phyloP scores from a whole-genome alignment of 2,888 invertebrate genomes.

The Thymelicus acteon region DNA sequence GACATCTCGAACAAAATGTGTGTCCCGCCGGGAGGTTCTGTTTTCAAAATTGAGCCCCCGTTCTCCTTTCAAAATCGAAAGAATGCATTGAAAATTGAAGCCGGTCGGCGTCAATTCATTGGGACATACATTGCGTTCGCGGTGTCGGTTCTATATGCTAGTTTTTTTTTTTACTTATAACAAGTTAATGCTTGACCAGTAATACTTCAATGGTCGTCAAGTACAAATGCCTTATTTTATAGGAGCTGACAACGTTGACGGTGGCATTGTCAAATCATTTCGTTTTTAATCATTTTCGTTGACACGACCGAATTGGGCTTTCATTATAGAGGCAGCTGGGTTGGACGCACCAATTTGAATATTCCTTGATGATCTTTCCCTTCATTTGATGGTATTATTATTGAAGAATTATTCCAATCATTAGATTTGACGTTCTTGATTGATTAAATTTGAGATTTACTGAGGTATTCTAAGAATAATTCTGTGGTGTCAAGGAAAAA shows the following conservation, averaged over 20 bases:
- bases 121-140: no score
- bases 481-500: no score
- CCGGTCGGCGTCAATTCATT: no score
- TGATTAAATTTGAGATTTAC: slow-evolving; percentile 22
- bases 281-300: slow-evolving; percentile 66
- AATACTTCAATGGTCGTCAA: no score
- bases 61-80: no score
- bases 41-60: no score
- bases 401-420: slow-evolving; percentile 23
- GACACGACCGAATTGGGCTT: slow-evolving; percentile 59
- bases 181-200: no score
- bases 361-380: slow-evolving; percentile 32
- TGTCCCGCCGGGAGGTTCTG: no score
- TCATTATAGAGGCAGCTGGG: slow-evolving; percentile 53
- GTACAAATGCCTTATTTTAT: slow-evolving; percentile 46
- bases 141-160: no score
- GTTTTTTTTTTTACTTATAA: no score
- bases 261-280: slow-evolving; percentile 56
- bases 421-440: slow-evolving; percentile 31
- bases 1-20: no score
- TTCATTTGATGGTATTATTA: slow-evolving; percentile 28
- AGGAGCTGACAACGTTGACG: slow-evolving; percentile 52
- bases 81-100: no score
- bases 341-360: slow-evolving; percentile 46
- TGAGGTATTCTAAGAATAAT: not conserved